Base-by-base conservation (phyloP, 2,797 vertebrate species). In the Microtus obscurus region DNA sequence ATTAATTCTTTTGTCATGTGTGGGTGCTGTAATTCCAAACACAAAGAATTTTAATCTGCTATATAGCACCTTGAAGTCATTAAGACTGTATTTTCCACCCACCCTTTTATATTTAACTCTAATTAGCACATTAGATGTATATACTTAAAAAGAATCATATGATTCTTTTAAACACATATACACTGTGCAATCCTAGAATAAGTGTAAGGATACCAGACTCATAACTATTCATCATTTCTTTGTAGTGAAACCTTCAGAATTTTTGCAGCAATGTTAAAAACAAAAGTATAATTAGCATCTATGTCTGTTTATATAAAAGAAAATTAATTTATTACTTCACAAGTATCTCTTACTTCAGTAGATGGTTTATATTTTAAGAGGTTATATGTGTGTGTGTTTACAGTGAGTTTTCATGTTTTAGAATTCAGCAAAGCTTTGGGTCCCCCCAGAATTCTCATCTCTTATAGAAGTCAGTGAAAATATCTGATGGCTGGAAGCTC, bases 391-490 rank as follows among this genome's bases (percentile, higher is more conserved):
- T 92, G 27, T 56, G 13, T 34, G 53, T 17, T 51, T 67, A 53
- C 34, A n/a, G 34, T 77, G 7, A 63, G 14, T 16, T 51, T 59
- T 45, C 45, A 6, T 16, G 14, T 25, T 9, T 13, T 87, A 29
- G 23, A 69, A 51, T 71, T 59, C 0, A 71, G 16, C 0, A 8
- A 43, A 34, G 2, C 0, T 48, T 85, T 92, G 29, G 3, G 12
- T 74, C 11, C 9, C 19, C 5, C 1, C 14, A 19, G 16, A 27
- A 14, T 5, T 43, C 0, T 17, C 29, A 10, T 37, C 9, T 10
- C 29, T 53, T 45, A 21, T 1, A 80, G 78, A 87, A 91, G 51
- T 43, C 65, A 45, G 1, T 43, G 21, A 6, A 43, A 73, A 27
- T 7, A 2, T 61, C 11, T 80, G 51, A 74, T 29, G 10, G 21